Percentiles rank a stretch among this genome's conserved stretches.
Conservation (phyloP, 2,797 vertebrate genomes). For the Ptychobarbus kaznakovi region DNA sequence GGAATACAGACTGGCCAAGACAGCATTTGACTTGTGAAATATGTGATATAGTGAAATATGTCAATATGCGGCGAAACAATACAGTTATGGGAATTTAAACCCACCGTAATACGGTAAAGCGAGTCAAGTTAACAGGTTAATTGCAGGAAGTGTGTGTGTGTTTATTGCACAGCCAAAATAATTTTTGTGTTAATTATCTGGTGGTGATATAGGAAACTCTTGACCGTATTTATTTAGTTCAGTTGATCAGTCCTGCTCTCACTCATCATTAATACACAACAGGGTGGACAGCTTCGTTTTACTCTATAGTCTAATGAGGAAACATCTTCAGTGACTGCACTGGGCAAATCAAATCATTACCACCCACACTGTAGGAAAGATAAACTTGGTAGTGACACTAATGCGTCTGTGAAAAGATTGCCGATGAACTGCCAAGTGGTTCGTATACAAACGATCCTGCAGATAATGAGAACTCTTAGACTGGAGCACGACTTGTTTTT, state of each 20-base stretch:
- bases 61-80: background rate
- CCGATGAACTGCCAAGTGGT: constrained; percentile 60
- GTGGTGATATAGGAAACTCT: background rate
- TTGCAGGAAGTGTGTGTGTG: background rate
- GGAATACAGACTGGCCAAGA: background rate
- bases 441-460: constrained; percentile 67
- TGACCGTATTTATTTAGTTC: background rate
- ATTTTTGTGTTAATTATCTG: constrained; percentile 7
- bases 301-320: constrained; percentile 78
- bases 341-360: constrained; percentile 80
- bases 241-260: background rate
- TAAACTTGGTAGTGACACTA: constrained; percentile 76
- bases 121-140: background rate
- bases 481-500: constrained; percentile 38
- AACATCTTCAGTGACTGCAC: constrained; percentile 73
- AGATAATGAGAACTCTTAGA: constrained; percentile 74
- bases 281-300: constrained; percentile 53
- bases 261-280: constrained; percentile 19
- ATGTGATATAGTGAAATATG: constrained; percentile 8
- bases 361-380: constrained; percentile 83
- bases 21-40: constrained; percentile 12
- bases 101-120: background rate
- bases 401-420: constrained; percentile 70
- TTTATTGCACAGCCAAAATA: background rate
- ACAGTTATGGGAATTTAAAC: background rate